Evolutionary conservation across 92 coral and sea anemone species (phyloP).

Genomic region (Blastomussa wellsi): DNA sequence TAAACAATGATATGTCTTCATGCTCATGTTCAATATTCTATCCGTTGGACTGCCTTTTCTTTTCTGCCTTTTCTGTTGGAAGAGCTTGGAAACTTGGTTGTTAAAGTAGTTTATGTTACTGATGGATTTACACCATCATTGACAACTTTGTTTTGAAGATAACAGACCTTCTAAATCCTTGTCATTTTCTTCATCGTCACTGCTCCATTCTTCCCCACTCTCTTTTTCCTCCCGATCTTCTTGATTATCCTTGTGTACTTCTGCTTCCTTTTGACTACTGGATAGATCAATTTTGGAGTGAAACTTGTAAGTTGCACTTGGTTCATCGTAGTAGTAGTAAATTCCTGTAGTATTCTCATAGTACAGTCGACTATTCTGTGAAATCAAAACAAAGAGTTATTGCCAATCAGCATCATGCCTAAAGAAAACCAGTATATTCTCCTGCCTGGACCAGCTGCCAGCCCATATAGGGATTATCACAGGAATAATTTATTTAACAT

Average conservation of each 20-base stretch:
- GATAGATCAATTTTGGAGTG: constrained; percentile 80
- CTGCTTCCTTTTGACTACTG: constrained; percentile 1
- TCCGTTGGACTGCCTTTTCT: no score
- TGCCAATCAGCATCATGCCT: no score
- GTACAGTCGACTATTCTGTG: constrained; percentile 79
- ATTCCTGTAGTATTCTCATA: constrained; percentile 87
- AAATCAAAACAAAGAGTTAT: not conserved
- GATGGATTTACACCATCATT: not conserved
- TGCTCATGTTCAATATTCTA: no score
- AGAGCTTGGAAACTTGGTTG: not conserved
- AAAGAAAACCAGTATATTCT: no score
- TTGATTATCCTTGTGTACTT: not conserved
- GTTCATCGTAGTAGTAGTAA: constrained; percentile 82
- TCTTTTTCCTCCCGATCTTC: constrained; percentile 36
- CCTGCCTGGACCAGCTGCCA: no score
- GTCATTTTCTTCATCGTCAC: constrained; percentile 64
- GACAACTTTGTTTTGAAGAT: not conserved
- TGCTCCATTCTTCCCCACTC: constrained; percentile 74
- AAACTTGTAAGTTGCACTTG: constrained; percentile 71
- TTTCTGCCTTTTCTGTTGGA: no score
- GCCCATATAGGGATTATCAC: no score
- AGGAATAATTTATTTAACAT: no score
- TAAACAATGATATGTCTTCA: no score
- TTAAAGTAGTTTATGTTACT: not conserved
- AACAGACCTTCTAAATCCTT: constrained; percentile 40